These are phyloP conservation scores for Pithys albifrons DNA, from an alignment of 2,113 vertebrate genomes.

Conservation along the genomic window DNA sequence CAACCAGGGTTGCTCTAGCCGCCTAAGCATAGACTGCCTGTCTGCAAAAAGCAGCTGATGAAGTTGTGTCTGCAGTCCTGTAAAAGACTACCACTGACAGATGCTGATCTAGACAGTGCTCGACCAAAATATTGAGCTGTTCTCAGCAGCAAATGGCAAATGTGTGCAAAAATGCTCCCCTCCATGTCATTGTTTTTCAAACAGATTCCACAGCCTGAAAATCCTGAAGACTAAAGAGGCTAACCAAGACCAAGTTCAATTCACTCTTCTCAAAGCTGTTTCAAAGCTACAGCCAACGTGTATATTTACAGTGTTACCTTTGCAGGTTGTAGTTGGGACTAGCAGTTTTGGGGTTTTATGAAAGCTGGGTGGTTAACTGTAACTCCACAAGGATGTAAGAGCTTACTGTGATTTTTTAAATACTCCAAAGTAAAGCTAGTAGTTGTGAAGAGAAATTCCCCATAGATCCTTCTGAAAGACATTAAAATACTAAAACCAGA, in stretches of 20 bases:
- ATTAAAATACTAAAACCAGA: not conserved
- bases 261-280: not conserved
- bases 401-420: not conserved
- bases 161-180: not conserved
- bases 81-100: not conserved
- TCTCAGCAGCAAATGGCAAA: not conserved
- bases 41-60: not conserved
- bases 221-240: not conserved
- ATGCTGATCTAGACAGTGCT: not conserved
- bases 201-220: not conserved
- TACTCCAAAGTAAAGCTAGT: not conserved
- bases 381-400: not conserved
- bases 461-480: not conserved
- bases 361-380: not conserved
- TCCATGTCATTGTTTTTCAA: not conserved
- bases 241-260: not conserved
- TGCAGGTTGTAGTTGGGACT: not conserved
- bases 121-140: not conserved
- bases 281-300: not conserved
- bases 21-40: not conserved
- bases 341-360: not conserved
- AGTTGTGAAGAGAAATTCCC: not conserved
- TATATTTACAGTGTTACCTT: not conserved
- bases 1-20: not conserved
- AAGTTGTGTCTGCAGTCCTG: not conserved